Conservation (phyloP, 2,797 vertebrate genomes). For the Artibeus jamaicensis region DNA sequence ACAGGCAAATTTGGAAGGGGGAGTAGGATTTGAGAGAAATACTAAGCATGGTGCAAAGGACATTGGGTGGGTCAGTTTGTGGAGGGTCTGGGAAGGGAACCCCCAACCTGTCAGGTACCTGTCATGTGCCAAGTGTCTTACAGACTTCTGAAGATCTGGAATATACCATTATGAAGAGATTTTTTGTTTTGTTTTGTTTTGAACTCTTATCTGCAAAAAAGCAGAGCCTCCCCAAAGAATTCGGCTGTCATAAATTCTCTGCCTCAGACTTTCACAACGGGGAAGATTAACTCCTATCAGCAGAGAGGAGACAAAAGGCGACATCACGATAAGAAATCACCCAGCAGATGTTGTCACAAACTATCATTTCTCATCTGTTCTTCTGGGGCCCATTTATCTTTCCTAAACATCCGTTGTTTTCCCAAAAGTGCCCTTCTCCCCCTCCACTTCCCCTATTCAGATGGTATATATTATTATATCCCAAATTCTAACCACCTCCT, state of each 20-base stretch:
- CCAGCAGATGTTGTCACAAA: neutral
- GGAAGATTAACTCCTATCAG: neutral
- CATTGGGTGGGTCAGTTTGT: rapidly evolving
- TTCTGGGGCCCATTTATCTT: neutral
- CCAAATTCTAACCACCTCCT: neutral
- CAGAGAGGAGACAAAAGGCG: neutral
- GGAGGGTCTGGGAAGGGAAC: neutral
- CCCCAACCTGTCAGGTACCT: neutral
- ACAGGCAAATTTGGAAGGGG: neutral
- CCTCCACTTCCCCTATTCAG: no score
- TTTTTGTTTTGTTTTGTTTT: neutral
- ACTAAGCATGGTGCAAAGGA: neutral
- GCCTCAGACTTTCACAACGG: neutral
- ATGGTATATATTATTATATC: no score
- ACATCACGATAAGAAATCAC: neutral
- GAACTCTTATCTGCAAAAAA: neutral
- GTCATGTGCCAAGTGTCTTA: neutral
- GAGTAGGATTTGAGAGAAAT: no score
- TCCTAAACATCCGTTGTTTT: neutral
- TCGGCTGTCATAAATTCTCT: neutral
- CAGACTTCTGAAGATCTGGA: neutral
- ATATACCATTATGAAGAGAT: neutral
- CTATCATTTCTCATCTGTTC: neutral
- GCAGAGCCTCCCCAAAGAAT: neutral
- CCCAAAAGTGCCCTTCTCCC: neutral